These are phyloP conservation scores for Spizaetus ornatus DNA, from an alignment of 2,113 vertebrate species.

Conservation along the genomic window DNA sequence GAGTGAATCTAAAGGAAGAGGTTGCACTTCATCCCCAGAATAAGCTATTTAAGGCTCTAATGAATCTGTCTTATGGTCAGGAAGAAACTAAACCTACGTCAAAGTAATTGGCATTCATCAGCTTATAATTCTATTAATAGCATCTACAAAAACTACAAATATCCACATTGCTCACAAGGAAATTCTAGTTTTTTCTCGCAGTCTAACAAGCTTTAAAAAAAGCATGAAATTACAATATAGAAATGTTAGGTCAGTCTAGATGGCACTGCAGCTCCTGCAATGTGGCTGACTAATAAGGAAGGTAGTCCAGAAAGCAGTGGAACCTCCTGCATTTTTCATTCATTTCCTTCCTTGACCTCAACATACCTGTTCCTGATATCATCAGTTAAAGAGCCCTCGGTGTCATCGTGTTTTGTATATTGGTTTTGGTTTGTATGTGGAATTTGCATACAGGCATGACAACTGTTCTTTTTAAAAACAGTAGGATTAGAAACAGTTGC, in stretches of 20 bases:
- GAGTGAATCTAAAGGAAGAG: background rate
- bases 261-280: slow-evolving; percentile 43
- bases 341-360: slow-evolving; percentile 17
- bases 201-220: background rate
- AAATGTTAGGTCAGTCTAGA: slow-evolving; percentile 58
- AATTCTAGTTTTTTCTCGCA: background rate
- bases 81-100: background rate
- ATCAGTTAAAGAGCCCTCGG: background rate
- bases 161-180: background rate
- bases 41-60: background rate
- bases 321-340: background rate
- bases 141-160: background rate
- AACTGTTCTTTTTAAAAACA: background rate
- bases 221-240: background rate
- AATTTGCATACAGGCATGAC: background rate
- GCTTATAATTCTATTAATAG: background rate
- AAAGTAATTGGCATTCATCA: background rate
- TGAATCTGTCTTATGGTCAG: background rate
- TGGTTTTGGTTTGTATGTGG: background rate
- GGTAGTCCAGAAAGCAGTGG: slow-evolving; percentile 39
- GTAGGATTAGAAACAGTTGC: background rate
- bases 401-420: slow-evolving; percentile 3
- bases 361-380: background rate
- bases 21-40: background rate
- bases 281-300: slow-evolving; percentile 62